Evolutionary conservation across 2,888 invertebrate genomes (phyloP), one percentile per base, ranked within the genome.

Genomic region (Stomorhina lunata): DNA sequence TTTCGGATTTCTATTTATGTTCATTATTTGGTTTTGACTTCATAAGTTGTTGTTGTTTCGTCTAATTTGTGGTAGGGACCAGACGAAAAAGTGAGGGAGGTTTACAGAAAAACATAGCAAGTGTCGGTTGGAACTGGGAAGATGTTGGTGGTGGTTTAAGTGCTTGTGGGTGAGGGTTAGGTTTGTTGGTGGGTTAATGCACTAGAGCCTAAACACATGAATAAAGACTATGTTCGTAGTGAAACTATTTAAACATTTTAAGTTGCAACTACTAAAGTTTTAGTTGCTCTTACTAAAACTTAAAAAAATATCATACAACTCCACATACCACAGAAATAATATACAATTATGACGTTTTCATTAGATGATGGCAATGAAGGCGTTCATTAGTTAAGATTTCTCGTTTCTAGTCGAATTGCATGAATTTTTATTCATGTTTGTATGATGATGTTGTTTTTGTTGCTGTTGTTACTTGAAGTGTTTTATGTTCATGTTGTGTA

Each of bases 361-460:
- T 77, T 77, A 45, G 32, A 69, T 43, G 43, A 17, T 81, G 65
- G 76, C 76, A 66, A 66, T 72, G 81, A 63, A 81, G 81, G 66
- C 68, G 55, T 81, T 72, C 55, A 68, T 61, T 77, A 69, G 61
- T 77, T 77, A 61, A n/a, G 40, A 32, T 50, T 61, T 68, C 27
- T 59, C 20, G 29, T 55, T 27, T 61, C 50, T 10, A 27, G 17
- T 15, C 10, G 32, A 17, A 40, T 68, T 40, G 25, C 27, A 34
- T 15, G 20, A 34, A n/a, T 17, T 6, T 34, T 57, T 34, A n/a
- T 1, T 37, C 22, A 7, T n/a, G n/a, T 20, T 27, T 29, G 17
- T 17, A 27, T 55, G 40, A 27, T 45, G 53, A 27, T 40, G 68
- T 53, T 53, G n/a, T n/a, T n/a, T n/a, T n/a, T 55, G 40, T 40